Percentiles rank a stretch among this genome's conserved stretches.
Conservation (phyloP, 2,888 invertebrate species). For the Tupiocoris notatus region DNA sequence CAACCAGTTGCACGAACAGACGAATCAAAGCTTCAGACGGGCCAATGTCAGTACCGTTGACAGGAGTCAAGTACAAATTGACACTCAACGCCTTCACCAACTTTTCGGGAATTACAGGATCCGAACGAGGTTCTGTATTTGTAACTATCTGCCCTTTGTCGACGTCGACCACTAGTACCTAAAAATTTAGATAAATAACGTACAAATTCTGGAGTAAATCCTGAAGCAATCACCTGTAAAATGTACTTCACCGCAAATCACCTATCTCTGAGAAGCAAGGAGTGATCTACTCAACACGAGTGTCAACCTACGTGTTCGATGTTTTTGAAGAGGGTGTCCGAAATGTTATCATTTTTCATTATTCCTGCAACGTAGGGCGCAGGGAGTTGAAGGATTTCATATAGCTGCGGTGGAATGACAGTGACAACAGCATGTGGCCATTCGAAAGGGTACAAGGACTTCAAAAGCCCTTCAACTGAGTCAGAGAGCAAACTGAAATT, state of each 20-base stretch:
- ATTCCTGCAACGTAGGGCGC: constrained; percentile 76
- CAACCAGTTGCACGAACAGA: constrained; percentile 73
- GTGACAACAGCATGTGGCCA: constrained; percentile 85
- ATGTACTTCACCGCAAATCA: too few species aligned
- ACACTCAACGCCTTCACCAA: constrained; percentile 61
- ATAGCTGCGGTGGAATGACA: constrained; percentile 65
- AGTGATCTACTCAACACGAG: too few species aligned
- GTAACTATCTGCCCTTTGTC: constrained; percentile 62
- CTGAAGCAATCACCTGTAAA: neutral
- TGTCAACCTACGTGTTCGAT: constrained; percentile 64
- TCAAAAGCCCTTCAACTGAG: constrained; percentile 72
- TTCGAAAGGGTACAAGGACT: constrained; percentile 74
- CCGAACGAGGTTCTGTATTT: constrained; percentile 61
- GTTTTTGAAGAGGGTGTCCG: constrained; percentile 51
- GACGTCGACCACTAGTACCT: constrained; percentile 75
- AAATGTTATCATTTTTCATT: constrained; percentile 54
- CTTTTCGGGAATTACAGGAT: constrained; percentile 69
- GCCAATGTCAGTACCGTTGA: constrained; percentile 63
- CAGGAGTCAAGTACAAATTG: constrained; percentile 55
- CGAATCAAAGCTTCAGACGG: constrained; percentile 76
- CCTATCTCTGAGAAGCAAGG: too few species aligned
- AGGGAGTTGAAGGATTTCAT: constrained; percentile 67
- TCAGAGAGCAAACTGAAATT: constrained; percentile 65
- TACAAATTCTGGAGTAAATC: neutral
- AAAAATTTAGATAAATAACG: constrained; percentile 50